These are phyloP conservation scores for Scylla paramamosain DNA, from an alignment of 1,140 invertebrate species.

Conservation along the genomic window DNA sequence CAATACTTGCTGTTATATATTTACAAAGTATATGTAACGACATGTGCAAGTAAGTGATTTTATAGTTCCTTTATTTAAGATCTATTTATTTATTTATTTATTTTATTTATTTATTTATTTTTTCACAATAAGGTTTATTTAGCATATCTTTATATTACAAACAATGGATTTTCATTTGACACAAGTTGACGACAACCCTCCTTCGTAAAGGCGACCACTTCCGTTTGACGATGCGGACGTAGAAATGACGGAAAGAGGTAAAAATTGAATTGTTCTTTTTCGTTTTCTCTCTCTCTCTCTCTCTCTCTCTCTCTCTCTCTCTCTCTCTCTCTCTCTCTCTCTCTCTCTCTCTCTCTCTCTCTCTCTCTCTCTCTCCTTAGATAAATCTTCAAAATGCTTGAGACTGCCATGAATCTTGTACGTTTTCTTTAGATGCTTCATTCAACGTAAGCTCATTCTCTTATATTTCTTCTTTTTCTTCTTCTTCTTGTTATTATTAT, in stretches of 20 bases:
- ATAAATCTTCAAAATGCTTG: too few relatives aligned
- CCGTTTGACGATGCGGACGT: neutral
- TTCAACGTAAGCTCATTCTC: too few relatives aligned
- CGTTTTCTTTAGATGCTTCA: too few relatives aligned
- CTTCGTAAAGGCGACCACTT: neutral
- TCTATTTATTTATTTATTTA: neutral
- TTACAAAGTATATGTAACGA: neutral
- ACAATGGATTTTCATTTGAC: neutral
- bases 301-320: too few relatives aligned
- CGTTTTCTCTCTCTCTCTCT: too few relatives aligned
- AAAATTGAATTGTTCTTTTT: too few relatives aligned
- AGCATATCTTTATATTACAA: slow-evolving; percentile 16
- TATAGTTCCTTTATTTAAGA: too few relatives aligned
- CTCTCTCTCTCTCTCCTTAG: neutral
- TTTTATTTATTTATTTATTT: neutral
- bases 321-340: too few relatives aligned
- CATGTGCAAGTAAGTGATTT: neutral
- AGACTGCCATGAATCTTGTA: too few relatives aligned
- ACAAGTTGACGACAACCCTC: neutral
- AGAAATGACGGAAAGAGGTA: neutral
- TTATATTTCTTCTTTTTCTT: too few relatives aligned
- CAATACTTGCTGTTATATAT: neutral
- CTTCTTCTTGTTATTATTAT: too few relatives aligned
- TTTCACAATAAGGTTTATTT: neutral
- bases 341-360: too few relatives aligned